phyloP scores from a whole-genome alignment of 2,113 vertebrate genomes.

The Psettodes erumei region DNA sequence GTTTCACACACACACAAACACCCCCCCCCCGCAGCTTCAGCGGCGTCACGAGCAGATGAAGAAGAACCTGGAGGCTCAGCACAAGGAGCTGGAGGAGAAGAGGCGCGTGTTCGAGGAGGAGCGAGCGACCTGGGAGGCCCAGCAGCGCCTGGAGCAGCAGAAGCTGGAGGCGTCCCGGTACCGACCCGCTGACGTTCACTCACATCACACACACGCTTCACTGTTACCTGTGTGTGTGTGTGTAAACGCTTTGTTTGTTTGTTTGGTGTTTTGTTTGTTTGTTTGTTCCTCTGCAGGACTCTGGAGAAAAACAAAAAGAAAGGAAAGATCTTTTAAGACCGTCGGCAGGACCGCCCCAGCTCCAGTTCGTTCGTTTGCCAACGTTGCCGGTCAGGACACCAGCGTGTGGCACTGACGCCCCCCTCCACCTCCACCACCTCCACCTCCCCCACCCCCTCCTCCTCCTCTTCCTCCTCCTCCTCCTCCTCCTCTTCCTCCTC shows the following conservation, averaged over 20 bases:
- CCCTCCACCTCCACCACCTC: slow-evolving; percentile 26
- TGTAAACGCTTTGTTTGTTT: too few species aligned
- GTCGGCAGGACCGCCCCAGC: slow-evolving; percentile 80
- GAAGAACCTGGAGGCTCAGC: slow-evolving; percentile 98
- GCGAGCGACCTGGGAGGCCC: slow-evolving; percentile 93
- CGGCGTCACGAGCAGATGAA: slow-evolving; percentile 99
- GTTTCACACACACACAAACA: too few species aligned
- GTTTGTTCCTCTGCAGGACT: slow-evolving; percentile 84
- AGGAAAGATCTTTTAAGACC: slow-evolving; percentile 97
- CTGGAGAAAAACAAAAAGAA: slow-evolving; percentile 99
- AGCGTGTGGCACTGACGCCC: slow-evolving; percentile 81
- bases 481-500: slow-evolving; percentile 30
- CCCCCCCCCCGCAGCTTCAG: too few species aligned
- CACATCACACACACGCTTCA: background rate
- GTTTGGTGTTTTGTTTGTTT: background rate
- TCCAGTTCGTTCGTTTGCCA: slow-evolving; percentile 87
- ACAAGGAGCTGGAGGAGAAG: slow-evolving; percentile 97
- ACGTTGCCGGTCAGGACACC: slow-evolving; percentile 90
- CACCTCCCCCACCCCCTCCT: slow-evolving; percentile 54
- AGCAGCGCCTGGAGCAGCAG: slow-evolving; percentile 96
- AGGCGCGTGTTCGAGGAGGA: slow-evolving; percentile 96
- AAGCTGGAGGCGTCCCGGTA: slow-evolving; percentile 92
- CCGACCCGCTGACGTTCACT: background rate
- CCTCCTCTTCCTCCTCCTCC: slow-evolving; percentile 64
- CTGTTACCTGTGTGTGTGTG: background rate